phyloP scores from a whole-genome alignment of 2,797 vertebrate species.

The Peromyscus aztecus region DNA sequence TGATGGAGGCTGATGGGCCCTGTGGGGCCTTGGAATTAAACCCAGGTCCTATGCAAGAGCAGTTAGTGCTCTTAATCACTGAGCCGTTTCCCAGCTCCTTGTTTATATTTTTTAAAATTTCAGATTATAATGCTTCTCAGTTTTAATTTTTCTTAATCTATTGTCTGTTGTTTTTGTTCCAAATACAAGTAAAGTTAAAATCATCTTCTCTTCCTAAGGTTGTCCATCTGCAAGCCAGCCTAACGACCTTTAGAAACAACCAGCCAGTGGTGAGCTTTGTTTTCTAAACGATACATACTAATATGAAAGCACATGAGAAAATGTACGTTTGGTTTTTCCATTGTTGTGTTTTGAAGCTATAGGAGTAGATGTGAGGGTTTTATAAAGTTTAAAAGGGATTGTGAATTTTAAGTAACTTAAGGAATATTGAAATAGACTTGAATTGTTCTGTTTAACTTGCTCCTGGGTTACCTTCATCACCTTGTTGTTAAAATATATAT shows the following conservation, averaged over 20 bases:
- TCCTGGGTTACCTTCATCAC: neutral
- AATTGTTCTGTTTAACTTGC: conserved; percentile 7
- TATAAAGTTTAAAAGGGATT: conserved; percentile 32
- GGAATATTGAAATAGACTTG: conserved; percentile 13
- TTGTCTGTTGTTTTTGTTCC: neutral
- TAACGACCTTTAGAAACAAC: conserved; percentile 90
- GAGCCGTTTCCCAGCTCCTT: neutral
- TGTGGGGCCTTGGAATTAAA: neutral
- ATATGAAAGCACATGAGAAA: conserved; percentile 38
- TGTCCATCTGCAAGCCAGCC: conserved; percentile 92
- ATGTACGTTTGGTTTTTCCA: neutral
- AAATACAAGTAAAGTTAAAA: conserved; percentile 58
- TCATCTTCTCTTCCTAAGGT: conserved; percentile 89
- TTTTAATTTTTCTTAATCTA: conserved; percentile 1
- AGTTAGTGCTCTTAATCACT: too few relatives aligned
- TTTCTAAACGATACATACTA: conserved; percentile 26
- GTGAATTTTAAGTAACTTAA: conserved; percentile 48
- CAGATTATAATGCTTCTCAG: conserved; percentile 39
- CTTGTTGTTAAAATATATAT: conserved; percentile 50
- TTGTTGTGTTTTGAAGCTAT: neutral
- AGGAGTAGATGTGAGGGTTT: neutral
- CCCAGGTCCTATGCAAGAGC: neutral
- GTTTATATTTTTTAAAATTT: conserved; percentile 5
- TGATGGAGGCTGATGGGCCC: neutral
- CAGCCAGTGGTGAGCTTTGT: conserved; percentile 91